These are phyloP conservation scores for Lasaia peninsularis DNA, from an alignment of 1,140 invertebrate species.

Conservation along the genomic window DNA sequence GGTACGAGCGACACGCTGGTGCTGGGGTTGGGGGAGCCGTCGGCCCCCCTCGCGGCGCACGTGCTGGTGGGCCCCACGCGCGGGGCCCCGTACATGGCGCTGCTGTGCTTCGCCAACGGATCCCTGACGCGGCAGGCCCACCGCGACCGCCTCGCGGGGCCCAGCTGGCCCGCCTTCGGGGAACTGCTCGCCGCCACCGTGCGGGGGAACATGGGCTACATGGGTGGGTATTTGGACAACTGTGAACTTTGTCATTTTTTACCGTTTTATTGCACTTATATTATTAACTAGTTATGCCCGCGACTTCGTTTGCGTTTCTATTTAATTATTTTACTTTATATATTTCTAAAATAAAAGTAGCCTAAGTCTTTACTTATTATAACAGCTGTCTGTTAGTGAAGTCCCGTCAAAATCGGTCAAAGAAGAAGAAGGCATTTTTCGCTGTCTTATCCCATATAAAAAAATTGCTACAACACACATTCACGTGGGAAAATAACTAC, in stretches of 20 bases:
- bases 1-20: slow-evolving; percentile 96
- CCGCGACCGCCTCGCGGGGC: slow-evolving; percentile 84
- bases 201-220: slow-evolving; percentile 94
- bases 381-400: no score
- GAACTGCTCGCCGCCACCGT: slow-evolving; percentile 90
- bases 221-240: slow-evolving; percentile 81
- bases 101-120: slow-evolving; percentile 97
- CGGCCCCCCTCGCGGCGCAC: slow-evolving; percentile 86
- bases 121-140: slow-evolving; percentile 93
- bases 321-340: no score
- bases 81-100: slow-evolving; percentile 87
- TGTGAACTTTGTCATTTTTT: background rate
- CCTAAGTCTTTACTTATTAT: no score
- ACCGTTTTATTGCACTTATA: no score
- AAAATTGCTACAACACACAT: no score
- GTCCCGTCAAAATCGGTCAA: no score
- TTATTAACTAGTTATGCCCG: no score
- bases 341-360: no score
- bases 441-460: no score
- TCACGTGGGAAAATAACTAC: no score
- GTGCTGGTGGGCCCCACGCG: slow-evolving; percentile 92
- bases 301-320: no score
- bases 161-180: slow-evolving; percentile 92
- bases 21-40: slow-evolving; percentile 85
- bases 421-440: no score